These are phyloP conservation scores for Ptychoptera albimana DNA, from an alignment of 2,888 invertebrate species.

Conservation along the genomic window DNA sequence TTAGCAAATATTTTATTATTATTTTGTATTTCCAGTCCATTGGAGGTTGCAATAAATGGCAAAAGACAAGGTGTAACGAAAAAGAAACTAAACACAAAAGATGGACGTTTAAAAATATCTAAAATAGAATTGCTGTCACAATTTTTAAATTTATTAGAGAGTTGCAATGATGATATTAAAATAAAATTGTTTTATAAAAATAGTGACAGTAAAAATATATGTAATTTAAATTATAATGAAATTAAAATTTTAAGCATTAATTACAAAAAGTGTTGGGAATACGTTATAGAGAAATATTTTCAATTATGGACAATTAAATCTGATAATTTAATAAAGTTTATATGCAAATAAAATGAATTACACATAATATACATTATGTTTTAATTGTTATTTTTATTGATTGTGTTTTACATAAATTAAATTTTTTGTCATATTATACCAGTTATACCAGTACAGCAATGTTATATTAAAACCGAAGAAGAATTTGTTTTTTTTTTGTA, in stretches of 20 bases:
- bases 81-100: slow-evolving; percentile 31
- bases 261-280: slow-evolving; percentile 31
- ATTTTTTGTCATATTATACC: not conserved
- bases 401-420: not conserved
- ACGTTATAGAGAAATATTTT: slow-evolving; percentile 34
- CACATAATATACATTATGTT: too few species aligned
- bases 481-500: too few species aligned
- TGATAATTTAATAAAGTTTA: slow-evolving; percentile 10
- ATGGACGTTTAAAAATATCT: slow-evolving; percentile 34
- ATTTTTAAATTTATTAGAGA: slow-evolving; percentile 31
- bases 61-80: slow-evolving; percentile 64
- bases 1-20: slow-evolving; percentile 16
- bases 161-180: slow-evolving; percentile 16
- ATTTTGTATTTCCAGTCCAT: slow-evolving; percentile 33
- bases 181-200: not conserved
- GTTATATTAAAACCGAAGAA: too few species aligned
- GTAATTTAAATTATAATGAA: slow-evolving; percentile 14
- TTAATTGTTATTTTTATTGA: not conserved
- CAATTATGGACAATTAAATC: slow-evolving; percentile 40
- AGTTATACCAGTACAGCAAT: too few species aligned
- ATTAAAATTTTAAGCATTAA: slow-evolving; percentile 17
- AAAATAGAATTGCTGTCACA: slow-evolving; percentile 36
- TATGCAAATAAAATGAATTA: slow-evolving; percentile 6
- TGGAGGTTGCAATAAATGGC: slow-evolving; percentile 63
- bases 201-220: not conserved